Evolutionary conservation across 2,888 invertebrate species (phyloP).

Genomic region (Synanthedon tipuliformis): DNA sequence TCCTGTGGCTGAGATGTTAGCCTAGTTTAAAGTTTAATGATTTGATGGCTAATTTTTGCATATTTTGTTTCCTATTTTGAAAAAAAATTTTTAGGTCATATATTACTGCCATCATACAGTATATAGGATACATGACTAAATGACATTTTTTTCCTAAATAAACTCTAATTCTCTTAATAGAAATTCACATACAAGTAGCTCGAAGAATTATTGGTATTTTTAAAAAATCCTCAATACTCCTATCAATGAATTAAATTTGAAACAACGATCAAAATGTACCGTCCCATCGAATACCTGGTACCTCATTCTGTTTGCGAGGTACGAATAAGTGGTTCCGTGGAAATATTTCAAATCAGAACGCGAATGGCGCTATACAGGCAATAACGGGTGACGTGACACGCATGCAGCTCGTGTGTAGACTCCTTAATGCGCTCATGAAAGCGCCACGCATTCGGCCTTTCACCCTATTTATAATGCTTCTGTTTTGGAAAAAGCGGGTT

Average conservation of each 20-base stretch:
- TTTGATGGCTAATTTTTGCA: no score
- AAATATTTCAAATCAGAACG: slow-evolving; percentile 68
- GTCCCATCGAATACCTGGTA: slow-evolving; percentile 12
- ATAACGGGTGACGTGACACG: slow-evolving; percentile 63
- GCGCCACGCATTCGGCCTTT: slow-evolving; percentile 32
- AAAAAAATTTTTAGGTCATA: no score
- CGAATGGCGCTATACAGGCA: slow-evolving; percentile 50
- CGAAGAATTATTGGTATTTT: background rate
- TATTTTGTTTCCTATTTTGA: no score
- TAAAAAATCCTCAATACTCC: background rate
- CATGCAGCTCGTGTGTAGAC: slow-evolving; percentile 49
- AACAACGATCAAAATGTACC: slow-evolving; percentile 32
- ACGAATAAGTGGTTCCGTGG: slow-evolving; percentile 67
- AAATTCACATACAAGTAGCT: no score
- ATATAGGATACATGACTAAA: no score
- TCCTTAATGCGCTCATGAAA: slow-evolving; percentile 56
- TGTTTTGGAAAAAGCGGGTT: slow-evolving; percentile 30
- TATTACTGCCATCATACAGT: no score
- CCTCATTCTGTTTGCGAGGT: slow-evolving; percentile 40
- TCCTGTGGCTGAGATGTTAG: no score
- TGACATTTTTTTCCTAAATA: no score
- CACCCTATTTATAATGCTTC: slow-evolving; percentile 48
- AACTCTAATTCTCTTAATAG: no score
- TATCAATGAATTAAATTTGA: background rate
- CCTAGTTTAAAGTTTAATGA: no score